These are phyloP conservation scores for Clamator glandarius DNA, from an alignment of 2,797 vertebrate genomes.

Conservation along the genomic window DNA sequence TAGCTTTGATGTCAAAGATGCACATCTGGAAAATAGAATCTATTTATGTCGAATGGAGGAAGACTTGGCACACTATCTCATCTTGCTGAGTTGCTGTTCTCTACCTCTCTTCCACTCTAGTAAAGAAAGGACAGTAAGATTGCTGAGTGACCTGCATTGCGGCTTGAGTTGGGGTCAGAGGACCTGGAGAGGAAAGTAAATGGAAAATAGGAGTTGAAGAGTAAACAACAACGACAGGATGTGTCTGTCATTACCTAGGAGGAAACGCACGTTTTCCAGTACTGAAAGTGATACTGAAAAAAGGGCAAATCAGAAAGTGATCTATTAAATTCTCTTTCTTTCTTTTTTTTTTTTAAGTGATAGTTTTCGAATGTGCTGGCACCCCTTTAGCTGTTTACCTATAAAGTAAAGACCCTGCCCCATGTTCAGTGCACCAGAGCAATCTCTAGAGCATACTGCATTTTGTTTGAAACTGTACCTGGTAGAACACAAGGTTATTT, in stretches of 20 bases:
- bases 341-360: background rate
- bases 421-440: background rate
- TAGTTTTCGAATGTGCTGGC: background rate
- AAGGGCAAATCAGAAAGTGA: constrained; percentile 25
- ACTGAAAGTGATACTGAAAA: constrained; percentile 50
- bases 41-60: constrained; percentile 33
- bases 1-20: constrained; percentile 39
- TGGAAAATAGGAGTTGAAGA: constrained; percentile 57
- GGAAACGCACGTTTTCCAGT: background rate
- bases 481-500: background rate
- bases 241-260: background rate
- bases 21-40: constrained; percentile 61
- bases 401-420: background rate
- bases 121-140: constrained; percentile 3
- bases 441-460: accelerated
- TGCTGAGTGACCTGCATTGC: constrained; percentile 23
- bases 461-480: background rate
- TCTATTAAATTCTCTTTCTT: background rate
- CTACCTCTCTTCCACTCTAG: background rate
- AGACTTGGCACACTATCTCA: background rate
- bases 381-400: background rate
- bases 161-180: constrained; percentile 38
- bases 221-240: constrained; percentile 9
- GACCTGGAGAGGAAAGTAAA: constrained; percentile 27
- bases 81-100: constrained; percentile 16